Conservation (phyloP, 2,888 invertebrate genomes). For the Phyto melanocephala region DNA sequence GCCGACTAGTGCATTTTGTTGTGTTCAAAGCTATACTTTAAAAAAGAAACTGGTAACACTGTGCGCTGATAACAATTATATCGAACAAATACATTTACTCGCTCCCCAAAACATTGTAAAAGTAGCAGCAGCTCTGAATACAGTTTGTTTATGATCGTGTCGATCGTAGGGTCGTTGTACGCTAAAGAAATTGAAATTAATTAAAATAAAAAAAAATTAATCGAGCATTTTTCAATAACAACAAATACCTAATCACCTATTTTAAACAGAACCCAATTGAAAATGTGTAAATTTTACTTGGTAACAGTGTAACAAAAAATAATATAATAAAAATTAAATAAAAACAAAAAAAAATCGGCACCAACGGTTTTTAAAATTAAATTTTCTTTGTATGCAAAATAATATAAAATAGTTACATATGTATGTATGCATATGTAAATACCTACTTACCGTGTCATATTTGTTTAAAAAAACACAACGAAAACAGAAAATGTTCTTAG, state of each 20-base stretch:
- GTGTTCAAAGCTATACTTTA: no score
- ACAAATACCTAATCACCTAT: not conserved
- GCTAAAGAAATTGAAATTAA: slow-evolving; percentile 7
- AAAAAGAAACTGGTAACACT: slow-evolving; percentile 7
- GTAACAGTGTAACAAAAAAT: not conserved
- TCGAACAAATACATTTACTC: not conserved
- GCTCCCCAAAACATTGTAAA: slow-evolving; percentile 7
- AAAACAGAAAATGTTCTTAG: not conserved
- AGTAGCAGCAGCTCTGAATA: not conserved
- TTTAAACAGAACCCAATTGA: not conserved
- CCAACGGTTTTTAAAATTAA: not conserved
- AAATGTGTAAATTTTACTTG: not conserved
- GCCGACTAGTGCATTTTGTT: no score
- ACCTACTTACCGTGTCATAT: not conserved
- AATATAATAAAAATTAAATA: not conserved
- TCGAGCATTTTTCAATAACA: not conserved
- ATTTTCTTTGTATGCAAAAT: not conserved
- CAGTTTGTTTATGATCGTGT: slow-evolving; percentile 57
- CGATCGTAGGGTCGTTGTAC: slow-evolving; percentile 45
- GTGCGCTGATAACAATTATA: slow-evolving; percentile 14
- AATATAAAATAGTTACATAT: no score
- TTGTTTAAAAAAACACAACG: not conserved
- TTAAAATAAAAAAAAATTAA: not conserved
- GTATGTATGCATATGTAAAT: no score
- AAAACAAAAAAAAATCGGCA: no score